Evolutionary conservation across 2,888 invertebrate genomes (phyloP).

Genomic region (Notodonta dromedarius): DNA sequence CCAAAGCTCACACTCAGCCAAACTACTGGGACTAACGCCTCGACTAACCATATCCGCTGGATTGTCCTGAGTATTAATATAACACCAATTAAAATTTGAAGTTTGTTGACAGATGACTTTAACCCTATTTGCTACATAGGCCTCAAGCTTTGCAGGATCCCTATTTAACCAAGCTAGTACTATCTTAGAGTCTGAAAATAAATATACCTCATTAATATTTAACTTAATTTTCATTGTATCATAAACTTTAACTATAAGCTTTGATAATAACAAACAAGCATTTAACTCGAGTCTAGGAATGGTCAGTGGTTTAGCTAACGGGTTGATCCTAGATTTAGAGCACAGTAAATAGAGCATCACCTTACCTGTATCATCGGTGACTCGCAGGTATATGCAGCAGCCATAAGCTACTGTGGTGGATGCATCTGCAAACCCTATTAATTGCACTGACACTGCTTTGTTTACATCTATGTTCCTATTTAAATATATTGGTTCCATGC

Average conservation of each 20-base stretch:
- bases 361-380: slow-evolving; percentile 16
- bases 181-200: slow-evolving; percentile 21
- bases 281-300: not conserved
- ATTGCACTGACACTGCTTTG: slow-evolving; percentile 8
- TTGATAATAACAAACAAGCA: not conserved
- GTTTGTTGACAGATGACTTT: slow-evolving; percentile 7
- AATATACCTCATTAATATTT: slow-evolving; percentile 7
- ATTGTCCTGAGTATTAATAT: slow-evolving; percentile 17
- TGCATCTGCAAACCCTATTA: slow-evolving; percentile 24
- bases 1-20: slow-evolving; percentile 11
- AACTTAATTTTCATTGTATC: not conserved
- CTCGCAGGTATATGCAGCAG: slow-evolving; percentile 22
- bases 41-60: slow-evolving; percentile 19
- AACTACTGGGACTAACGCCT: slow-evolving; percentile 14
- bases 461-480: not conserved
- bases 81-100: slow-evolving; percentile 16
- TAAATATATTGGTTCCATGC: not conserved
- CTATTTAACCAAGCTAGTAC: slow-evolving; percentile 21
- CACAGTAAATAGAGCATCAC: slow-evolving; percentile 9
- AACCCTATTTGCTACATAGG: slow-evolving; percentile 27
- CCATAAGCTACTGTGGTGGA: slow-evolving; percentile 15
- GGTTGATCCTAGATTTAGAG: not conserved
- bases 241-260: not conserved
- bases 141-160: slow-evolving; percentile 5
- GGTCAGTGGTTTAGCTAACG: not conserved